phyloP scores from a whole-genome alignment of 2,113 vertebrate species.

The Ceratotherium simum region DNA sequence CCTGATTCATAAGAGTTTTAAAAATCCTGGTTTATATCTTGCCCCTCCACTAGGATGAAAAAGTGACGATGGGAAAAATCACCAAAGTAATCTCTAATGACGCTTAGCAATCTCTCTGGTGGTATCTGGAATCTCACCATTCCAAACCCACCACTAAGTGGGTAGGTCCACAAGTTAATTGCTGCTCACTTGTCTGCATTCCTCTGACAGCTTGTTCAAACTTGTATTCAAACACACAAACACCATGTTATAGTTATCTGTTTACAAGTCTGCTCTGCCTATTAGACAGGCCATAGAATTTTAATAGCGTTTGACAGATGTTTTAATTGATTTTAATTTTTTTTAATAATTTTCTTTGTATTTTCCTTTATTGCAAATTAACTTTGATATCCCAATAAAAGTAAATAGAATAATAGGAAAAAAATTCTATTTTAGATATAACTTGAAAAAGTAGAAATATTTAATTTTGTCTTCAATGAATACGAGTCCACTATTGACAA shows the following conservation, averaged over 20 bases:
- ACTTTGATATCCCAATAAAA: conserved; percentile 15
- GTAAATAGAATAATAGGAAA: not conserved
- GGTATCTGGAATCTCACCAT: conserved; percentile 3
- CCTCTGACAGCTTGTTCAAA: conserved; percentile 30
- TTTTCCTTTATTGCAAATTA: conserved; percentile 35
- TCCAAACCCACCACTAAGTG: not conserved
- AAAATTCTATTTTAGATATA: not conserved
- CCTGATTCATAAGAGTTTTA: not conserved
- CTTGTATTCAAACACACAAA: conserved; percentile 13
- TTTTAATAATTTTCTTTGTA: conserved; percentile 61
- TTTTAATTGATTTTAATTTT: conserved; percentile 63
- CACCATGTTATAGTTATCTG: not conserved
- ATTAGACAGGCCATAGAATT: conserved; percentile 26
- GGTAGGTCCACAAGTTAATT: conserved; percentile 38
- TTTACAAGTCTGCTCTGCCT: not conserved
- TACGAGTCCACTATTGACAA: not conserved
- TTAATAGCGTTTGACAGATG: conserved; percentile 37
- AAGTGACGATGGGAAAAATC: not conserved
- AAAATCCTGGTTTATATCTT: not conserved
- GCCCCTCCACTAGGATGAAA: not conserved
- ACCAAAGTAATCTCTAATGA: not conserved
- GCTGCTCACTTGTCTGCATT: not conserved
- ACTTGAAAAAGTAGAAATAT: not conserved
- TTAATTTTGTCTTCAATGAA: not conserved
- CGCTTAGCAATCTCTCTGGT: not conserved